These are phyloP conservation scores for Gonocerus acuteangulatus DNA, from an alignment of 2,888 invertebrate species.

Conservation along the genomic window DNA sequence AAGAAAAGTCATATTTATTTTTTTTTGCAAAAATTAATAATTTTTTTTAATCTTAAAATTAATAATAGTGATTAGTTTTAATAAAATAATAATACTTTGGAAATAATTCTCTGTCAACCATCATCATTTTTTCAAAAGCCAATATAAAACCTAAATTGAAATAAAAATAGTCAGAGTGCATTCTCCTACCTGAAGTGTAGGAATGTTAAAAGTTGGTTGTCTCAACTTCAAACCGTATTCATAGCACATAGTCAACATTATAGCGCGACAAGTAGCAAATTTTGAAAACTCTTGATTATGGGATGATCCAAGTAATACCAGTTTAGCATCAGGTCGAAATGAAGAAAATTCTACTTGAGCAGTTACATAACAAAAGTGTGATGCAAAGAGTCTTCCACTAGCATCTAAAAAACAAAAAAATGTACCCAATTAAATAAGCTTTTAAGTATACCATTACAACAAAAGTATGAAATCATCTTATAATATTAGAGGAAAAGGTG, in stretches of 20 bases:
- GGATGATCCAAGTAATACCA: constrained; percentile 73
- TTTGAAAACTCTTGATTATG: constrained; percentile 55
- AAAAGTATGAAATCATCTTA: not conserved
- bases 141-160: no score
- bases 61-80: no score
- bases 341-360: constrained; percentile 59
- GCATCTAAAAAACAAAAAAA: constrained; percentile 46
- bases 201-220: constrained; percentile 62
- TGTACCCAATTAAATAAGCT: not conserved
- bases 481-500: not conserved
- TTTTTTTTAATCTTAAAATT: no score
- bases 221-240: constrained; percentile 83
- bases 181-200: constrained; percentile 61
- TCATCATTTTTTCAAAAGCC: no score
- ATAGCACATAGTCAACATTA: constrained; percentile 91
- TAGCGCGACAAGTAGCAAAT: constrained; percentile 72
- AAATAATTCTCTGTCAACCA: no score
- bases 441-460: not conserved
- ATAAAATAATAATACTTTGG: no score
- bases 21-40: no score
- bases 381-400: constrained; percentile 77
- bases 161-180: no score
- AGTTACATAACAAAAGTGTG: constrained; percentile 93
- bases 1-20: no score
- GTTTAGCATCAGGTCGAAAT: constrained; percentile 48